These are phyloP conservation scores for Alouatta palliata DNA, from an alignment of 2,113 vertebrate genomes.

Conservation along the genomic window DNA sequence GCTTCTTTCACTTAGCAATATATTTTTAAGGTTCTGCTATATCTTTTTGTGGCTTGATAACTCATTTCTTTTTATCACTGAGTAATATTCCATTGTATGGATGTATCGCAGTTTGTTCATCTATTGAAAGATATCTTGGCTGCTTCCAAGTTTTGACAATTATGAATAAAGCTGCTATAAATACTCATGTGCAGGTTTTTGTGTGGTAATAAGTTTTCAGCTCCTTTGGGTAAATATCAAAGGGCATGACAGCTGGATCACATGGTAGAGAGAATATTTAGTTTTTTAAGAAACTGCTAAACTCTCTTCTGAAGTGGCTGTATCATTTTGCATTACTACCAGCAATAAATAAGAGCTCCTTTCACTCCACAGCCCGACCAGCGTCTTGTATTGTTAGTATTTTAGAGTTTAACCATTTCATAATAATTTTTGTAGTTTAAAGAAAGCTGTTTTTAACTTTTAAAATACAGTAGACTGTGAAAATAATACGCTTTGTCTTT, in stretches of 20 bases:
- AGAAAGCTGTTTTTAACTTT: neutral
- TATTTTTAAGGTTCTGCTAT: neutral
- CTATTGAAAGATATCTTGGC: neutral
- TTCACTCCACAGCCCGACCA: neutral
- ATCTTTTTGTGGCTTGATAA: neutral
- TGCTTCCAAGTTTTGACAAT: neutral
- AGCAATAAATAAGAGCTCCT: neutral
- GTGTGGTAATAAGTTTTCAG: neutral
- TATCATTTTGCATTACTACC: neutral
- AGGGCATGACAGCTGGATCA: neutral
- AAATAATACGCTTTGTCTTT: neutral
- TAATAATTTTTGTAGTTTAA: neutral
- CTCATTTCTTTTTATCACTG: slow-evolving; percentile 9
- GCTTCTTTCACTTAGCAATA: neutral
- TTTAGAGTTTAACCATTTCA: neutral
- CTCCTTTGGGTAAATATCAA: neutral
- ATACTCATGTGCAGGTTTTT: neutral
- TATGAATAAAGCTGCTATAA: neutral
- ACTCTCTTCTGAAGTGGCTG: neutral
- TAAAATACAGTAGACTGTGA: neutral
- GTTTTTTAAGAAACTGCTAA: neutral
- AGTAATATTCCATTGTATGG: neutral
- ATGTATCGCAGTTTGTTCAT: neutral
- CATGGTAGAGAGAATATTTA: neutral
- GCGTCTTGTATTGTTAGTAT: neutral